Conservation (phyloP, 2,113 vertebrate species). For the Electrona antarctica region DNA sequence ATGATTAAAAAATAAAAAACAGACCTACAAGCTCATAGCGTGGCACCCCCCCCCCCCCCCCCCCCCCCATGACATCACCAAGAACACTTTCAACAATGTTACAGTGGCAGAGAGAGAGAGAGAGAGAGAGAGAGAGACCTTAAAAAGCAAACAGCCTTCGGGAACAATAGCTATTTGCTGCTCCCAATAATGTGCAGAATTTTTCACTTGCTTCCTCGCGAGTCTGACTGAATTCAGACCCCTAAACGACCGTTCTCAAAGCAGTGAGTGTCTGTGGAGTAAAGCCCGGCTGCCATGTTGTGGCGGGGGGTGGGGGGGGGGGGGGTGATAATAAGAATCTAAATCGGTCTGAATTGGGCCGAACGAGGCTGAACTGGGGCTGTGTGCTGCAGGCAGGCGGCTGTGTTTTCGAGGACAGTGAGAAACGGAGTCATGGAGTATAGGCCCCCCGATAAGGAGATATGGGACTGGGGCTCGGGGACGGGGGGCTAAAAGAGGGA, state of each 20-base stretch:
- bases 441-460: constrained; percentile 55
- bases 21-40: no score
- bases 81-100: no score
- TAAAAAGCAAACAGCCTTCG: background rate
- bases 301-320: no score
- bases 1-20: no score
- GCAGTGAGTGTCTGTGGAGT: background rate
- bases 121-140: background rate
- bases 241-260: background rate
- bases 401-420: constrained; percentile 20
- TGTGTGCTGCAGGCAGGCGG: background rate
- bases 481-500: constrained; percentile 56
- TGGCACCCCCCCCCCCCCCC: no score
- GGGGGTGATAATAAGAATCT: no score
- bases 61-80: no score
- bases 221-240: background rate
- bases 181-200: no score
- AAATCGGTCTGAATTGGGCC: background rate
- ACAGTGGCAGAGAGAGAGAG: no score
- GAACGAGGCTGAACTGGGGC: constrained; percentile 3
- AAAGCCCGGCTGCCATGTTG: background rate
- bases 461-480: constrained; percentile 18
- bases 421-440: constrained; percentile 1
- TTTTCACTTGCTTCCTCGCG: background rate
- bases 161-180: background rate